Percentiles rank a stretch among this genome's conserved stretches.
Conservation (phyloP, 2,113 vertebrate genomes). For the Kryptolebias marmoratus region DNA sequence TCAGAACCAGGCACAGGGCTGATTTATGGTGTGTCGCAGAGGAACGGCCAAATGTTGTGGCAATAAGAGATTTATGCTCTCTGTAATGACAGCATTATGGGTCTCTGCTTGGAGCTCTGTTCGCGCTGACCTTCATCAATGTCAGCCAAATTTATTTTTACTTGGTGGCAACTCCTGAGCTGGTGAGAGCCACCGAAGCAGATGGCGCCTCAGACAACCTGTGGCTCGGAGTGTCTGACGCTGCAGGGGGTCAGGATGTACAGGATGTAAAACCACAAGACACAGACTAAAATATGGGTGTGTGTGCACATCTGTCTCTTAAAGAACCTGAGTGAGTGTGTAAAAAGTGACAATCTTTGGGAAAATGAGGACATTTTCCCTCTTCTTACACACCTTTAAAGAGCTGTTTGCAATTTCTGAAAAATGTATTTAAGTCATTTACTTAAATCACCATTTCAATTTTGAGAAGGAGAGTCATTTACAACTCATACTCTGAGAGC, state of each 20-base stretch:
- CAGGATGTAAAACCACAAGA: constrained; percentile 25
- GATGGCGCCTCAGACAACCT: constrained; percentile 61
- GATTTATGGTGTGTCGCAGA: constrained; percentile 31
- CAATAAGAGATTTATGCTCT: constrained; percentile 23
- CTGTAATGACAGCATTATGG: constrained; percentile 21
- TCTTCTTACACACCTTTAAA: not conserved
- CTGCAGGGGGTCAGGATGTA: not conserved
- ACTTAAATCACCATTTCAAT: too few relatives aligned
- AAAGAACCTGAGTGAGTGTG: not conserved
- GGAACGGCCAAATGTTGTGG: constrained; percentile 14
- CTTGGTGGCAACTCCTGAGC: constrained; percentile 24
- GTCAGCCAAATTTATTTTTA: constrained; percentile 27
- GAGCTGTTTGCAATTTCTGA: not conserved
- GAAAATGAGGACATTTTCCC: not conserved
- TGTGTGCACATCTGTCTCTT: not conserved
- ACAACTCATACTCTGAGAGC: too few relatives aligned
- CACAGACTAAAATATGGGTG: constrained; percentile 15
- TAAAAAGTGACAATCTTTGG: not conserved
- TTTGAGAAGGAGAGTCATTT: too few relatives aligned
- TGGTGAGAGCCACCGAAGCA: constrained; percentile 50
- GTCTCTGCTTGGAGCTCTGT: not conserved
- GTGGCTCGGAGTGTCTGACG: constrained; percentile 29
- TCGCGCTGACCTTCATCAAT: constrained; percentile 44
- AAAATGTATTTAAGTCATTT: too few relatives aligned
- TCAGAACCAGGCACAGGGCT: constrained; percentile 8